Evolutionary conservation across 2,888 invertebrate genomes (phyloP).

Genomic region (Pantelozetes paolii): DNA sequence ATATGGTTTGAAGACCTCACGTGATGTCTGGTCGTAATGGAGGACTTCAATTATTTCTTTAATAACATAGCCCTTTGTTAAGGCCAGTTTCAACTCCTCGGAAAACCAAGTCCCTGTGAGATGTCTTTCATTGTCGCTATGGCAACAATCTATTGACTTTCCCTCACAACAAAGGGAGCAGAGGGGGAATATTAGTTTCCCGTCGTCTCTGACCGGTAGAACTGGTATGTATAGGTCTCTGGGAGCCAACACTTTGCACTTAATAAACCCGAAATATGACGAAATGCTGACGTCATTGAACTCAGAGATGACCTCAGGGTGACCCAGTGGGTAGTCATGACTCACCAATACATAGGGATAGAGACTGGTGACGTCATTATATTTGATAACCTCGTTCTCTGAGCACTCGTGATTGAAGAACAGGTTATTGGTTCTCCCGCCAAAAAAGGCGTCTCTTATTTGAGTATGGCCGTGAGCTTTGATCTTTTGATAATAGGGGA

Average conservation of each 20-base stretch:
- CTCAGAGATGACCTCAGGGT: conserved; percentile 47
- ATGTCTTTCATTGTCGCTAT: conserved; percentile 46
- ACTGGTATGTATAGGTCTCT: conserved; percentile 46
- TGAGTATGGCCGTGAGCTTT: neutral
- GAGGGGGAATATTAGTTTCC: conserved; percentile 13
- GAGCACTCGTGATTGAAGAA: conserved; percentile 47
- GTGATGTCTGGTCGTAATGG: conserved; percentile 45
- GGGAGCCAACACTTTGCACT: conserved; percentile 49
- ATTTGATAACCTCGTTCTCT: conserved; percentile 39
- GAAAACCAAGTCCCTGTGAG: conserved; percentile 49
- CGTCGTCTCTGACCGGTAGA: neutral
- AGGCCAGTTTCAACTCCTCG: conserved; percentile 49
- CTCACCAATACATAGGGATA: conserved; percentile 47
- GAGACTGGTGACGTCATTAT: conserved; percentile 48
- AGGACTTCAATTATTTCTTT: conserved; percentile 48
- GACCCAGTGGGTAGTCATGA: conserved; percentile 47
- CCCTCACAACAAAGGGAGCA: conserved; percentile 48
- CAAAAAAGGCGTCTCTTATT: conserved; percentile 49
- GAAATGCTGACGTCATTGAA: conserved; percentile 22
- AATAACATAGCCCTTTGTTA: conserved; percentile 48
- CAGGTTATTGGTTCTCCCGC: conserved; percentile 49
- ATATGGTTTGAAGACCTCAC: conserved; percentile 48
- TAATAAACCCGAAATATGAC: conserved; percentile 48
- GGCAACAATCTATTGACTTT: conserved; percentile 26
- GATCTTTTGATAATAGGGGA: neutral